These are phyloP conservation scores for Epinephelus moara DNA, from an alignment of 2,113 vertebrate genomes.

Conservation along the genomic window DNA sequence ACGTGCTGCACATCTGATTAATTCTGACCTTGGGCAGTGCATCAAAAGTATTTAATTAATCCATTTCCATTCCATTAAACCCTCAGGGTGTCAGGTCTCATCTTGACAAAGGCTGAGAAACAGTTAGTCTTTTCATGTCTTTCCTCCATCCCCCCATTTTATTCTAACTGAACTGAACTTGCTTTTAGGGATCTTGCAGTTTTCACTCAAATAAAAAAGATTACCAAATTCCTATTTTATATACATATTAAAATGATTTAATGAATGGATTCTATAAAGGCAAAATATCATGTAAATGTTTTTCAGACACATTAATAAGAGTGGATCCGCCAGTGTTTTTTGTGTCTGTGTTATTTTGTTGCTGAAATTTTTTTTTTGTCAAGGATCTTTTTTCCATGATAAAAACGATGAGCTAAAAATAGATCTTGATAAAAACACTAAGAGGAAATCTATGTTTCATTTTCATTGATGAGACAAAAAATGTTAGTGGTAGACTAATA, in stretches of 20 bases:
- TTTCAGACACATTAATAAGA: background rate
- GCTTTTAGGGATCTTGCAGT: background rate
- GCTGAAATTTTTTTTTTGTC: no score
- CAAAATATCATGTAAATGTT: background rate
- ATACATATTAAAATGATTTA: background rate
- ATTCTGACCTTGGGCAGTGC: slow-evolving; percentile 50
- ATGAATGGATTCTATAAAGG: background rate
- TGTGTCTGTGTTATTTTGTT: no score
- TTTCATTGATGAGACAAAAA: no score
- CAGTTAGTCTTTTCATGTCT: slow-evolving; percentile 40
- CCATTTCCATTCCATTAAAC: slow-evolving; percentile 41
- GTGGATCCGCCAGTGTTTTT: no score
- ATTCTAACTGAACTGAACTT: slow-evolving; percentile 15
- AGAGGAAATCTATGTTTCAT: no score
- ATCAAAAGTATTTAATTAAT: slow-evolving; percentile 60
- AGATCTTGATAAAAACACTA: no score
- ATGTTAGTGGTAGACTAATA: no score
- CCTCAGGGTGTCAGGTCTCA: slow-evolving; percentile 15
- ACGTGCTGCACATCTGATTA: slow-evolving; percentile 47
- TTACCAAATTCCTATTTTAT: background rate
- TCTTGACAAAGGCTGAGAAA: slow-evolving; percentile 41
- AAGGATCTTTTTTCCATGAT: no score
- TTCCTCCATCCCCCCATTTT: slow-evolving; percentile 14
- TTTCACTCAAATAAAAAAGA: background rate
- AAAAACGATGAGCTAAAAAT: no score